A percentile compares a stretch with the other conserved stretches of the same genome.
These are phyloP conservation scores for Liopterus haemorrhoidalis DNA, from an alignment of 2,888 invertebrate species.

Conservation along the genomic window DNA sequence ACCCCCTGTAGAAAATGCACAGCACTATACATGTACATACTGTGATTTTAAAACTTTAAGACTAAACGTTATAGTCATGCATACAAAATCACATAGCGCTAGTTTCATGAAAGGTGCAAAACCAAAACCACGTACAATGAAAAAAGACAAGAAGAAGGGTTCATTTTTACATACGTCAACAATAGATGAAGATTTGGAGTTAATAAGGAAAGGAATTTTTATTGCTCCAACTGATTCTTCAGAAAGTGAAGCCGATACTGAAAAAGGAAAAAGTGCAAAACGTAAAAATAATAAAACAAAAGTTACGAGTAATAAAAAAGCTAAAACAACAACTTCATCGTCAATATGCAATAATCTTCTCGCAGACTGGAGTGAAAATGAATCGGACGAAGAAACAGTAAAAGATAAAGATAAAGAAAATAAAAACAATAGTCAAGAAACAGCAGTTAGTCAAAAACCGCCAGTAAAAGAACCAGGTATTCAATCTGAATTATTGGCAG, in stretches of 20 bases:
- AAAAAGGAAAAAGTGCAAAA: conserved; percentile 47
- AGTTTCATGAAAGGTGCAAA: conserved; percentile 34
- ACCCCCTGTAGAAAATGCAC: conserved; percentile 23
- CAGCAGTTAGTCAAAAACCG: conserved; percentile 15
- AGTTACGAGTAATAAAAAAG: conserved; percentile 13
- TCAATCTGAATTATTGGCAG: conserved; percentile 16
- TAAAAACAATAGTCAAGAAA: conserved; percentile 31
- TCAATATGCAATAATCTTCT: conserved; percentile 19
- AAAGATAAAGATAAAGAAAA: conserved; percentile 11
- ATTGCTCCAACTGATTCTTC: conserved; percentile 27
- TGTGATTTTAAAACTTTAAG: conserved; percentile 57
- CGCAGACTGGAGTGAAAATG: conserved; percentile 33
- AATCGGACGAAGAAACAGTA: conserved; percentile 31
- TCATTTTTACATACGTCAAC: conserved; percentile 31
- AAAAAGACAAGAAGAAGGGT: conserved; percentile 21
- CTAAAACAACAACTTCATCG: conserved; percentile 18
- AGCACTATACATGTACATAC: conserved; percentile 31
- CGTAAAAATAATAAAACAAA: conserved; percentile 31
- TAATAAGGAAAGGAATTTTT: conserved; percentile 33
- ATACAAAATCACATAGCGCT: conserved; percentile 64
- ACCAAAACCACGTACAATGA: conserved; percentile 32
- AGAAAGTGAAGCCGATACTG: conserved; percentile 16
- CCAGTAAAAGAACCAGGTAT: conserved; percentile 12
- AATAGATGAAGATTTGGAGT: conserved; percentile 36
- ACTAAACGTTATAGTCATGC: conserved; percentile 67